Evolutionary conservation across 2,113 vertebrate genomes (phyloP).

Genomic region (Callopanchax toddi): DNA sequence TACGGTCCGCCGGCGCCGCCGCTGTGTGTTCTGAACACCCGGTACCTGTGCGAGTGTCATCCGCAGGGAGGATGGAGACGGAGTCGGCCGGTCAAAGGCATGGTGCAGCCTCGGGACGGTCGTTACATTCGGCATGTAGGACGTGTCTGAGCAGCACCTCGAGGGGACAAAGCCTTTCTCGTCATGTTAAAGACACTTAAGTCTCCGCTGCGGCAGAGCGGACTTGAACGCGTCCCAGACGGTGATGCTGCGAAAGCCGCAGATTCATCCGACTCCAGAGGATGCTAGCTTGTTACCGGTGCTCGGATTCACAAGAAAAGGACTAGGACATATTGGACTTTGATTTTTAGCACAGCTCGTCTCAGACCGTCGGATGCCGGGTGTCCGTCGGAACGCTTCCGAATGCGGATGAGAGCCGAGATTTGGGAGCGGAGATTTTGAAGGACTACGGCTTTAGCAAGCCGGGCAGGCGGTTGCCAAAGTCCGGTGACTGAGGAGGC

Average conservation of each 20-base stretch:
- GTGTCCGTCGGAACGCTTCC: neutral
- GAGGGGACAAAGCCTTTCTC: neutral
- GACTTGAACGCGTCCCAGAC: conserved; percentile 17
- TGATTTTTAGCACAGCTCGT: neutral
- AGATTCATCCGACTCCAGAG: conserved; percentile 43
- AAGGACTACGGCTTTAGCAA: conserved; percentile 58
- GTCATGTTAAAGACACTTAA: conserved; percentile 44
- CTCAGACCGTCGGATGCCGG: neutral
- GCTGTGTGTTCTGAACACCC: conserved; percentile 47
- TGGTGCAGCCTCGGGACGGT: conserved; percentile 54
- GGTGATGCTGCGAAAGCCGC: conserved; percentile 43
- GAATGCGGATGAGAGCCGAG: conserved; percentile 18
- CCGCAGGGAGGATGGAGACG: conserved; percentile 71
- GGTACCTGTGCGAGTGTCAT: conserved; percentile 68
- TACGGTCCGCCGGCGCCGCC: conserved; percentile 39
- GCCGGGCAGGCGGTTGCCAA: conserved; percentile 48
- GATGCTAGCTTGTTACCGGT: conserved; percentile 61
- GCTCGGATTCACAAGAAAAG: conserved; percentile 38
- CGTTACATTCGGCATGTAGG: conserved; percentile 56
- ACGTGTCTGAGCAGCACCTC: conserved; percentile 8
- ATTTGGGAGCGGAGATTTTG: conserved; percentile 47
- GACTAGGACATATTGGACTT: conserved; percentile 18
- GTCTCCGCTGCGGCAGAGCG: conserved; percentile 36
- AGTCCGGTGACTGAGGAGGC: conserved; percentile 29
- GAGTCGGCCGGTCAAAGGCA: conserved; percentile 64